These are phyloP conservation scores for Ptychodera flava DNA, from an alignment of 35 echinoderm and acorn worm species.

Conservation along the genomic window DNA sequence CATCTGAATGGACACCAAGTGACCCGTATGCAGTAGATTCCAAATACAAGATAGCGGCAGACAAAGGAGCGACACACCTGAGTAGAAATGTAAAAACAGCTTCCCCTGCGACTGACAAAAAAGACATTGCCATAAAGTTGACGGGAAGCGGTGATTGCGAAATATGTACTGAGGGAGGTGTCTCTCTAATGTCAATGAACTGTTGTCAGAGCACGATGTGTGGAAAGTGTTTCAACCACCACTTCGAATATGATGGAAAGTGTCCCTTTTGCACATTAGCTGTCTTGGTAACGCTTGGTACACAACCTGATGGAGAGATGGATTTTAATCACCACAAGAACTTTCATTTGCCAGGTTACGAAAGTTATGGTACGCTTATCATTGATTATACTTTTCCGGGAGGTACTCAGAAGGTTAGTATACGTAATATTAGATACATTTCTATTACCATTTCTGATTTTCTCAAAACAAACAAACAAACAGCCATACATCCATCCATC, in stretches of 20 bases:
- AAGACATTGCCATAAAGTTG: neutral
- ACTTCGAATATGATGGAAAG: slow-evolving; percentile 1
- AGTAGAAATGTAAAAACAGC: too few species aligned
- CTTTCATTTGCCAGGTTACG: slow-evolving; percentile 15
- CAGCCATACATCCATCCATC: too few species aligned
- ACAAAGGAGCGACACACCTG: too few species aligned
- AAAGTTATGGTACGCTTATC: slow-evolving; percentile 7
- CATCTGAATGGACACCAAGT: neutral
- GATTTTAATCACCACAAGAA: neutral
- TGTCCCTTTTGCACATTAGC: slow-evolving; percentile 33
- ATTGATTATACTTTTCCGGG: slow-evolving; percentile 23
- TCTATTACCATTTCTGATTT: too few species aligned
- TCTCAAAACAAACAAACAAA: too few species aligned
- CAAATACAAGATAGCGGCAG: too few species aligned
- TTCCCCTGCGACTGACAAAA: neutral
- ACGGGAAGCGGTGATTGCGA: neutral
- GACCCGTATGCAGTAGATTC: too few species aligned
- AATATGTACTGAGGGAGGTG: neutral
- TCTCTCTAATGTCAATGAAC: neutral
- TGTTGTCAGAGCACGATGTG: slow-evolving; percentile 37
- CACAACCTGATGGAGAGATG: slow-evolving; percentile 38
- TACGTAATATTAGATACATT: too few species aligned
- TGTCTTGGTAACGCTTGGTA: slow-evolving; percentile 11
- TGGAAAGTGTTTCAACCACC: slow-evolving; percentile 11
- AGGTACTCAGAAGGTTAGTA: slow-evolving; percentile 27